Conservation (phyloP, 2,888 invertebrate species). For the Sympetrum striolatum region DNA sequence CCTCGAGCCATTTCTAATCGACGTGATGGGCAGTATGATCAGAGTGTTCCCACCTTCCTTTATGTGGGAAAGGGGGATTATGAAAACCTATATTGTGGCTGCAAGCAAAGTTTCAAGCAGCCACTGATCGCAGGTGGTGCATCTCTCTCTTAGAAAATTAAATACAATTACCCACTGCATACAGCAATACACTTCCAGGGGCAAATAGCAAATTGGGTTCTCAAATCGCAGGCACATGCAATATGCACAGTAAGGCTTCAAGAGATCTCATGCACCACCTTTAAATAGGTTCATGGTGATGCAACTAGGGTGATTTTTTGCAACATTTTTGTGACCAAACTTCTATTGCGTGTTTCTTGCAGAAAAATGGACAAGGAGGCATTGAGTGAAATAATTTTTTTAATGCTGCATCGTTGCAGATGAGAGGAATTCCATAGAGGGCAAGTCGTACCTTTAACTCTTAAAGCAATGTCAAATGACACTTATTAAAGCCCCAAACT, state of each 20-base stretch:
- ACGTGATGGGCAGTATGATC: conserved; percentile 33
- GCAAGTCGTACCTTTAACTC: neutral
- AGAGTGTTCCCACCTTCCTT: neutral
- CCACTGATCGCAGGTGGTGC: neutral
- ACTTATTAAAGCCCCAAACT: neutral
- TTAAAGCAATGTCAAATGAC: conserved; percentile 3
- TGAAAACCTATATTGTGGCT: neutral
- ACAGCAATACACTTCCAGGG: neutral
- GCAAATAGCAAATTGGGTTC: conserved; percentile 16
- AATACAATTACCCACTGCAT: neutral
- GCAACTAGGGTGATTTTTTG: neutral
- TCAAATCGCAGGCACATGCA: neutral
- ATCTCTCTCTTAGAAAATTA: neutral
- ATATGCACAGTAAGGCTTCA: neutral
- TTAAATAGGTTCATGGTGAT: neutral
- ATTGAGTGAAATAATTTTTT: neutral
- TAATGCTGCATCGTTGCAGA: neutral
- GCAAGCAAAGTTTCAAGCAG: neutral
- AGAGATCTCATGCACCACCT: neutral
- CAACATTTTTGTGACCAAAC: neutral
- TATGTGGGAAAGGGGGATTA: neutral
- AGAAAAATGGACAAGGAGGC: neutral
- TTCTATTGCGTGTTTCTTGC: neutral
- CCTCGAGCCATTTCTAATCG: conserved; percentile 10
- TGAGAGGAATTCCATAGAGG: neutral